phyloP scores from a whole-genome alignment of 2,888 invertebrate species.

The Flexamia atlantica region DNA sequence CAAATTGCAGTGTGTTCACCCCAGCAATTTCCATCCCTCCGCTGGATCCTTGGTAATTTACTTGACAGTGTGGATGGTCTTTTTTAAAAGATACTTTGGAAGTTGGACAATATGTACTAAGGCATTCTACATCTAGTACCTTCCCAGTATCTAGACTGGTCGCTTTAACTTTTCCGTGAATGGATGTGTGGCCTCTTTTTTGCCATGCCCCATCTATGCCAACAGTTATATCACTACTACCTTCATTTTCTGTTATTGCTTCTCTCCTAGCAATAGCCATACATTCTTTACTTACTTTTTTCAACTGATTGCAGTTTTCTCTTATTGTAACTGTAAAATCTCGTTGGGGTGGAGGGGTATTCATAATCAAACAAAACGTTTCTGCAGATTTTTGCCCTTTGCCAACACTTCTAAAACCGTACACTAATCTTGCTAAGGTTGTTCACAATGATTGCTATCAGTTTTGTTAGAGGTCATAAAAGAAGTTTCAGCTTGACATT shows the following conservation, averaged over 20 bases:
- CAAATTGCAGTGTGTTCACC: background rate
- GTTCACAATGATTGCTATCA: conserved; percentile 20
- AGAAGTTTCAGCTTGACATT: conserved; percentile 1
- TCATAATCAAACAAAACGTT: conserved; percentile 30
- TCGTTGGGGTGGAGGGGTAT: conserved; percentile 32
- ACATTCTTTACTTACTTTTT: conserved; percentile 6
- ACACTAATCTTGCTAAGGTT: conserved; percentile 43
- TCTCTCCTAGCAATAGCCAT: conserved; percentile 30
- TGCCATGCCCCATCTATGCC: conserved; percentile 46
- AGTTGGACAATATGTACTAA: conserved; percentile 24
- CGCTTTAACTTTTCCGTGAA: background rate
- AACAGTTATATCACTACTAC: conserved; percentile 36
- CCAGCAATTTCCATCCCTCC: conserved; percentile 27
- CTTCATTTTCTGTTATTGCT: conserved; percentile 57
- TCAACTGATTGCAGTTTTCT: background rate
- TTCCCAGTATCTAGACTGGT: conserved; percentile 2
- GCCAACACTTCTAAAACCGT: conserved; percentile 45
- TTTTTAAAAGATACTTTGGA: background rate
- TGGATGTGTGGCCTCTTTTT: background rate
- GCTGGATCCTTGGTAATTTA: conserved; percentile 10
- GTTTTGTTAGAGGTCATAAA: conserved; percentile 35
- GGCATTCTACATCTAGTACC: conserved; percentile 6
- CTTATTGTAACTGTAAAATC: conserved; percentile 11
- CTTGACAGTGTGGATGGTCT: conserved; percentile 19
- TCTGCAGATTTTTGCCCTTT: conserved; percentile 39